phyloP scores from a whole-genome alignment of 2,797 vertebrate genomes.

The Nothura maculosa region DNA sequence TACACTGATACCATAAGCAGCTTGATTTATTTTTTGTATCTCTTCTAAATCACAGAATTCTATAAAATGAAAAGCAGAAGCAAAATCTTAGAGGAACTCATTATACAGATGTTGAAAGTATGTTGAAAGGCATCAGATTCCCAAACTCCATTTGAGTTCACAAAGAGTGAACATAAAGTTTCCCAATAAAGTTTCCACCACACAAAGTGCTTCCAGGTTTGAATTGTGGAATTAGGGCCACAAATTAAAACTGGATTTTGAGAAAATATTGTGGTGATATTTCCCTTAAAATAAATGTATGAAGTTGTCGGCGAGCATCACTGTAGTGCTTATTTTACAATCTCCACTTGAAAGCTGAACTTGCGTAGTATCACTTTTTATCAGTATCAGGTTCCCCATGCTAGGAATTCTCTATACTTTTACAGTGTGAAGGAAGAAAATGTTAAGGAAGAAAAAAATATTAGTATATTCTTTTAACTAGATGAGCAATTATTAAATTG shows the following conservation, averaged over 20 bases:
- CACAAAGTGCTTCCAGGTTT: neutral
- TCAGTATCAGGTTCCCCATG: neutral
- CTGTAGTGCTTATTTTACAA: neutral
- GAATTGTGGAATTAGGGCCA: neutral
- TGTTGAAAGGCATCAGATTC: neutral
- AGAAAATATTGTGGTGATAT: neutral
- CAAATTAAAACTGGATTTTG: neutral
- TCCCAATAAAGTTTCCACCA: neutral
- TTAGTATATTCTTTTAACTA: neutral
- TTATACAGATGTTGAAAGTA: neutral
- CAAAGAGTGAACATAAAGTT: neutral
- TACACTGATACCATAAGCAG: neutral
- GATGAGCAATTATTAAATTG: neutral
- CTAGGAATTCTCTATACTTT: neutral
- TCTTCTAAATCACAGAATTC: neutral
- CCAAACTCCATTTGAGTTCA: neutral
- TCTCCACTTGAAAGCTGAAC: neutral
- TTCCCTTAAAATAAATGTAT: neutral
- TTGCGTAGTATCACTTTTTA: neutral
- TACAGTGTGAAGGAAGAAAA: neutral
- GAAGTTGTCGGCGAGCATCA: neutral
- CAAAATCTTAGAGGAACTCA: neutral
- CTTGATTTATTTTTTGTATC: conserved; percentile 10
- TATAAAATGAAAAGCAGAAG: neutral
- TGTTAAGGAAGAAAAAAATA: neutral